Base-by-base conservation (phyloP, 2,113 vertebrate genomes). In the Channa maculata region DNA sequence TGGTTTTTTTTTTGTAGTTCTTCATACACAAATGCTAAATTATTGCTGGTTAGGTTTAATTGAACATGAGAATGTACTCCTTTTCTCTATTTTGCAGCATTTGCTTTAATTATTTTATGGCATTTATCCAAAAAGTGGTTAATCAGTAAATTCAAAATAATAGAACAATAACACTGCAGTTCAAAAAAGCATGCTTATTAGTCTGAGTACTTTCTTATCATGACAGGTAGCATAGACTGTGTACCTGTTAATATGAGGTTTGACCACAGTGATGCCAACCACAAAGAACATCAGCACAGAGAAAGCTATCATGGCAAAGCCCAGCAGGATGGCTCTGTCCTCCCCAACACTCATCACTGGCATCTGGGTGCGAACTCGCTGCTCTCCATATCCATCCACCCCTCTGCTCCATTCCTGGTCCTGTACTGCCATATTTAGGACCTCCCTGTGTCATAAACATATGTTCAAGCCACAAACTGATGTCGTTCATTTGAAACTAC, bases 261-360 rank as follows among this genome's bases (percentile, higher is more conserved):
- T 95, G 64, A 95, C 83, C n/a, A 88, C 76, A 0, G 86, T 93
- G 54, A 93, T 92, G 75, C 94, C 95, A 15, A 96, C 88, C 73
- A 96, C 83, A 59, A 95, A 95, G 89, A 95, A 95, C 95, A 95
- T 96, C 60, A 95, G 91, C 67, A 94, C 91, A 0, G 95, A 95
- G 73, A 95, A 95, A 37, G 84, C 93, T 91, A 96, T 95, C 95
- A 96, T 95, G 41, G 77, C 45, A 65, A 94, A 92, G 13, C 95
- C 95, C 67, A 96, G 90, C 39, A 96, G 89, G 48, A 93, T 6
- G n/a, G 95, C 95, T 57, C 95, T 62, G 71, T 96, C 95, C 78
- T 96, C 95, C 15, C 95, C 95, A 0, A 94, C 92, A 3, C 93
- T 96, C 10, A 94, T 93, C 0, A 84, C 89, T 0, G 68, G 68